A percentile compares a stretch with the other conserved stretches of the same genome.
Conservation (phyloP, 2,113 vertebrate species). For the Panthera uncia region DNA sequence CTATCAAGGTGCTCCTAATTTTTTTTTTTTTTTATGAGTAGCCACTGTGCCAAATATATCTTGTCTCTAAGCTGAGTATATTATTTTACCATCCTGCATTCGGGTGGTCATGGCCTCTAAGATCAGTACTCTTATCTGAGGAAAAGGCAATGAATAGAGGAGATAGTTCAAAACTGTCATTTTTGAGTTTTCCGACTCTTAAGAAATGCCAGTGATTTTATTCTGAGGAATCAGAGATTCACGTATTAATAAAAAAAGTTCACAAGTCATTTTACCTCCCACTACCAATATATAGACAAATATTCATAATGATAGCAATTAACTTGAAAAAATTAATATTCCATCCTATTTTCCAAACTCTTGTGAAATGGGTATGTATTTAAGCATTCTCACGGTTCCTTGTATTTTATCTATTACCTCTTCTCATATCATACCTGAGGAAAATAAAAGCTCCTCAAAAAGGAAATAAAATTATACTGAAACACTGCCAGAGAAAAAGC, state of each 20-base stretch:
- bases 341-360: neutral
- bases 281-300: neutral
- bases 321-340: neutral
- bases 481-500: neutral
- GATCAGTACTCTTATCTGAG: neutral
- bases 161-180: neutral
- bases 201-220: neutral
- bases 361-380: neutral
- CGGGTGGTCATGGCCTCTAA: neutral
- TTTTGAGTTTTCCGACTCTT: neutral
- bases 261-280: neutral
- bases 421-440: neutral
- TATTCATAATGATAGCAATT: neutral
- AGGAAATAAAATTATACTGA: neutral
- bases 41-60: neutral
- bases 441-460: constrained; percentile 6
- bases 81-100: neutral
- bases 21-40: neutral
- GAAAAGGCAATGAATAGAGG: neutral
- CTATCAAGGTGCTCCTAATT: no score
- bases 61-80: neutral
- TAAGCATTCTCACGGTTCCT: neutral
- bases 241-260: neutral
- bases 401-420: neutral
- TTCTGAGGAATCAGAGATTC: neutral